Evolutionary conservation across 2,113 vertebrate species (phyloP).

Genomic region (Pedetes capensis): DNA sequence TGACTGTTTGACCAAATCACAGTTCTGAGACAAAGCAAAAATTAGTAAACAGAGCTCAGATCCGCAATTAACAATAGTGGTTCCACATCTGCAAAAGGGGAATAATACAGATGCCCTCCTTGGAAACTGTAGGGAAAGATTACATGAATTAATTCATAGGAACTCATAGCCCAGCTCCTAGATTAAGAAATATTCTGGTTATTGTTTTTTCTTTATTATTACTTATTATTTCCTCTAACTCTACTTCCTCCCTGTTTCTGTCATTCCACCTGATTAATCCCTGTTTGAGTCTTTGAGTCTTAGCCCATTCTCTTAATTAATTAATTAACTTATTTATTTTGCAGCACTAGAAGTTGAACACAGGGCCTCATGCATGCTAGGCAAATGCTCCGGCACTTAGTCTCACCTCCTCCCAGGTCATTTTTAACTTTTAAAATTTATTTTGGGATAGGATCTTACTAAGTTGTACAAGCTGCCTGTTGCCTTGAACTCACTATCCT

Average conservation of each 20-base stretch:
- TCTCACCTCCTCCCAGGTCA: too few relatives aligned
- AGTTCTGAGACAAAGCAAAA: not conserved
- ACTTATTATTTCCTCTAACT: not conserved
- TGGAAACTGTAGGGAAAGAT: not conserved
- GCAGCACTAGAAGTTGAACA: too few relatives aligned
- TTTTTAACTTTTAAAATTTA: too few relatives aligned
- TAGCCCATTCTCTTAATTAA: not conserved
- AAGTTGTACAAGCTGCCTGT: too few relatives aligned
- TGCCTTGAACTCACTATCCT: too few relatives aligned
- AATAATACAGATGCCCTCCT: not conserved
- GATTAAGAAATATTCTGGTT: not conserved
- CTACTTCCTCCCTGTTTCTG: not conserved
- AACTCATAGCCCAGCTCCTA: not conserved
- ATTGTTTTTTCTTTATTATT: not conserved
- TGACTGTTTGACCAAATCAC: not conserved
- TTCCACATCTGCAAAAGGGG: not conserved
- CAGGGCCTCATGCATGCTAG: too few relatives aligned
- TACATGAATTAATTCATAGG: not conserved
- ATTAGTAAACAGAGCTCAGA: not conserved
- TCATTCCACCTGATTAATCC: not conserved
- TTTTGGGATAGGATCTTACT: too few relatives aligned
- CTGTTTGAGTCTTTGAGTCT: not conserved
- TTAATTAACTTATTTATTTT: too few relatives aligned
- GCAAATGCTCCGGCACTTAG: too few relatives aligned
- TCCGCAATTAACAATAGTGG: not conserved